Percentiles rank a stretch among this genome's conserved stretches.
Conservation (phyloP, 2,888 invertebrate genomes). For the Coremacera marginata region DNA sequence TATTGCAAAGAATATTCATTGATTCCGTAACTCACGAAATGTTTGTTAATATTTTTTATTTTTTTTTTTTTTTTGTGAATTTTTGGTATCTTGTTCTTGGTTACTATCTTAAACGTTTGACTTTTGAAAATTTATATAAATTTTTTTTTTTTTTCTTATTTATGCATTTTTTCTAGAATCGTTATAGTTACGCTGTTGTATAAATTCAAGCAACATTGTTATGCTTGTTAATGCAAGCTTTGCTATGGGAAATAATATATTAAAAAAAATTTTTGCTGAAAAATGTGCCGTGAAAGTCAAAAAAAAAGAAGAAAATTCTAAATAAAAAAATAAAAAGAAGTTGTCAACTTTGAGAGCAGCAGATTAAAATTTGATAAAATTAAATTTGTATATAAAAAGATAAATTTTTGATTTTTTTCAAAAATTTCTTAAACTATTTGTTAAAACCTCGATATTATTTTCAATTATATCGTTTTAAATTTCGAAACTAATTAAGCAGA, state of each 20-base stretch:
- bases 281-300: too few species aligned
- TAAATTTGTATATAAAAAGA: too few species aligned
- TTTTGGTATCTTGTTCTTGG: background rate
- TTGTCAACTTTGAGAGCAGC: too few species aligned
- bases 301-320: background rate
- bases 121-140: background rate
- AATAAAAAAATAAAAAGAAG: too few species aligned
- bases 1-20: constrained; percentile 12
- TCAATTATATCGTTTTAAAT: too few species aligned
- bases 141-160: background rate
- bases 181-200: constrained; percentile 8
- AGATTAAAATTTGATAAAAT: too few species aligned
- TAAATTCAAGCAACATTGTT: background rate
- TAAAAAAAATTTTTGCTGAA: background rate
- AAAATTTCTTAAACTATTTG: too few species aligned
- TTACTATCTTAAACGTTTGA: background rate
- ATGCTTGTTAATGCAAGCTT: too few species aligned
- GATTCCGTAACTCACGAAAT: constrained; percentile 46
- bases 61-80: background rate
- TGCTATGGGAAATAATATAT: background rate
- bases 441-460: too few species aligned
- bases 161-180: background rate
- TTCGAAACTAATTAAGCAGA: too few species aligned
- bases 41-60: constrained; percentile 48
- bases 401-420: too few species aligned